phyloP scores from a whole-genome alignment of 2,888 invertebrate genomes.

The Stramonita haemastoma region DNA sequence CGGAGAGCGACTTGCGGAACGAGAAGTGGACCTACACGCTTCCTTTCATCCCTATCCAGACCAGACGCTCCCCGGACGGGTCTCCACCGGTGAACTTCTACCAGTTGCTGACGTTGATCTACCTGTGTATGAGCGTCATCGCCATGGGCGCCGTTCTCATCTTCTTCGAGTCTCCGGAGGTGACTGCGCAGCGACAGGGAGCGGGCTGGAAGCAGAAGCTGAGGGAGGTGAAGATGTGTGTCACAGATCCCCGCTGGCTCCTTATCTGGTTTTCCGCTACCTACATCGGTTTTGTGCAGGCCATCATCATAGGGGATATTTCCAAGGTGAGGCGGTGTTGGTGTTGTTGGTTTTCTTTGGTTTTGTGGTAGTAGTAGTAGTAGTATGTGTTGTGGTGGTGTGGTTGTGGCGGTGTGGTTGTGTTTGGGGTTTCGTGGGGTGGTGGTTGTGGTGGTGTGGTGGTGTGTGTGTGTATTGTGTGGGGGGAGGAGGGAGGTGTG shows the following conservation, averaged over 20 bases:
- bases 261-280: conserved; percentile 62
- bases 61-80: conserved; percentile 46
- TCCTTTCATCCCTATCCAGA: conserved; percentile 53
- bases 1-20: conserved; percentile 27
- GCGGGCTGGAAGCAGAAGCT: conserved; percentile 58
- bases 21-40: conserved; percentile 56
- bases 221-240: conserved; percentile 56
- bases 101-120: conserved; percentile 65
- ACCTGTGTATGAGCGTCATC: conserved; percentile 63
- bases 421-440: no score
- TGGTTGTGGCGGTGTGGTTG: no score
- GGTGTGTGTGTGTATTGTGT: not conserved
- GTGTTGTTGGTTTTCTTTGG: not conserved
- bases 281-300: conserved; percentile 70
- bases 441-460: not conserved
- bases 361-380: no score
- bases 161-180: conserved; percentile 69
- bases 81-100: conserved; percentile 57
- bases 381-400: no score
- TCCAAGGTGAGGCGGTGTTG: conserved; percentile 59
- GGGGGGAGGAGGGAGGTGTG: no score
- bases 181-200: conserved; percentile 63
- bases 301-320: conserved; percentile 67
- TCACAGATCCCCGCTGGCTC: conserved; percentile 60
- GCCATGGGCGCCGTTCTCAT: conserved; percentile 66